These are phyloP conservation scores for Ariopsis seemanni DNA, from an alignment of 2,113 vertebrate genomes.

Conservation along the genomic window DNA sequence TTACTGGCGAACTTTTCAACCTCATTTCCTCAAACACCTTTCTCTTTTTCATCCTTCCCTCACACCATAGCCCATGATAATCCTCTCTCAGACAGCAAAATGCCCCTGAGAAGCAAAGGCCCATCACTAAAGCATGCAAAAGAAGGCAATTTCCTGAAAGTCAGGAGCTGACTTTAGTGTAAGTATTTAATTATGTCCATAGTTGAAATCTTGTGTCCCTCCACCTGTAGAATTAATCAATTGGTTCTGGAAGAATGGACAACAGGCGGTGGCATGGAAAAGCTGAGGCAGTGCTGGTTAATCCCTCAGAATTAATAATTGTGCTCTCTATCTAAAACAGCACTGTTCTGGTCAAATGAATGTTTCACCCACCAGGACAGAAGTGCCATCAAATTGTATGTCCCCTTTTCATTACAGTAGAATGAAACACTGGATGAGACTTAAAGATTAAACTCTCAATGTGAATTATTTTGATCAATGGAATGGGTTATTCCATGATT, in stretches of 20 bases:
- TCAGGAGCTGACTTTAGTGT: slow-evolving; percentile 24
- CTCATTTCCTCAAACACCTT: background rate
- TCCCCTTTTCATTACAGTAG: background rate
- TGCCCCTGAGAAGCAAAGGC: background rate
- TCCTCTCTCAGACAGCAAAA: background rate
- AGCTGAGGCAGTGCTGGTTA: slow-evolving; percentile 50
- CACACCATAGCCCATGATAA: background rate
- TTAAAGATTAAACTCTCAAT: background rate
- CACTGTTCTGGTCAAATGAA: slow-evolving; percentile 41
- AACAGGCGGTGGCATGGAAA: slow-evolving; percentile 28
- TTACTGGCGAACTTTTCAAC: background rate
- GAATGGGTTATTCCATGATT: background rate
- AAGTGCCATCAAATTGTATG: background rate
- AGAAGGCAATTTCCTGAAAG: slow-evolving; percentile 44
- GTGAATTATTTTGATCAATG: background rate
- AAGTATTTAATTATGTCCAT: slow-evolving; percentile 56
- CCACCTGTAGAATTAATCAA: slow-evolving; percentile 51
- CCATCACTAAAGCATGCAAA: background rate
- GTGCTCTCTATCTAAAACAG: slow-evolving; percentile 57
- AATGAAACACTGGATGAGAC: background rate
- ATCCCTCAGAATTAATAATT: slow-evolving; percentile 65
- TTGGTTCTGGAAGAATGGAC: slow-evolving; percentile 44
- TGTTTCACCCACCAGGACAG: background rate
- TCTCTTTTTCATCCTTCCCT: background rate
- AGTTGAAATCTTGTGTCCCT: slow-evolving; percentile 42